Base-by-base conservation (phyloP, 2,113 vertebrate genomes). In the Microcebus ravelobensis region DNA sequence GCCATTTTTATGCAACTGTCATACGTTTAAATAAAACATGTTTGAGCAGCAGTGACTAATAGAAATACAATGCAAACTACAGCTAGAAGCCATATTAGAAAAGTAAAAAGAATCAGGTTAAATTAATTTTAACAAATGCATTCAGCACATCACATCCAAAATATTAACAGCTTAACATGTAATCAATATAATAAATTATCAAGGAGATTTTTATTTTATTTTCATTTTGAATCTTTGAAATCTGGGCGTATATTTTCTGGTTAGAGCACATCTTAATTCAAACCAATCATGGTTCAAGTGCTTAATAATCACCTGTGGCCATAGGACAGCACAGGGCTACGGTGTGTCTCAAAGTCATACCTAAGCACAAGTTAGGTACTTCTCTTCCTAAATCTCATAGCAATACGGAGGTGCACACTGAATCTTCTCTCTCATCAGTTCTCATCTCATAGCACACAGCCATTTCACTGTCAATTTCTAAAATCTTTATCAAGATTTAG, bases 381-480 rank as follows among this genome's bases (percentile, higher is more conserved):
- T 65, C 83, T 90, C 86, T 89, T 93, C 29, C 50, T 86, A 83
- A 91, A 92, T 18, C 59, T 91, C 90, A 94, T 74, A 82, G 71
- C 59, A 76, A 79, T 59, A 81, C 39, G 20, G 55, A 74, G 42
- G 11, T 87, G 8, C 39, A 89, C 57, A 87, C 25, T 83, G 67
- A 92, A 83, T 34, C 8, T n/a, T 83, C 52, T 50, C 79, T 87
- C 45, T 50, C 73, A 45, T 61, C 20, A 76, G 31, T 63, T 91
- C 84, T 92, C 71, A 77, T 18, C 55, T 65, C 48, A 36, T 21
- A 50, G 63, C 45, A 79, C 31, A 42, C 8, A 65, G 45, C 10
- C 59, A 5, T 14, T 50, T 57, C 67, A 82, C 45, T 90, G 42
- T 12, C 89, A 20, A 84, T 71, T 87, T 67, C 73, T 79, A 79